Evolutionary conservation across 2,888 invertebrate species (phyloP), one percentile per base, ranked within the genome.

Genomic region (Crematogaster levior): DNA sequence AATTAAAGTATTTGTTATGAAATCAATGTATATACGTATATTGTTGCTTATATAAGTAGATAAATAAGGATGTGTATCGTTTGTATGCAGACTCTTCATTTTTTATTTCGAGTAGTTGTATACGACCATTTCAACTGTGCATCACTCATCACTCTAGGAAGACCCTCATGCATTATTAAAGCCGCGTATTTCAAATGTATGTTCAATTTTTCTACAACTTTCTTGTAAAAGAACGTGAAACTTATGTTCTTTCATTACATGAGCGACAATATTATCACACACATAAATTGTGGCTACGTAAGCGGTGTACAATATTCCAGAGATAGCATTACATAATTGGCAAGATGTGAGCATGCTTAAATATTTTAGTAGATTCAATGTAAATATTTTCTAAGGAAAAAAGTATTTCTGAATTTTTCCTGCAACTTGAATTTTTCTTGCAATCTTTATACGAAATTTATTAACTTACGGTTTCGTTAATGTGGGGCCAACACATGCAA

Each of bases 281-380:
- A 30, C 3, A 56, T 34, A 18, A 68, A 10, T 24, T 53, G 24
- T 37, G 30, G 43, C 53, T 34, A 70, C 77, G 70, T 79, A 79
- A 79, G 34, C 18, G 56, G 3, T 12, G 60, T 74, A 5, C 24
- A 56, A 77, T 43, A 79, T 79, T 79, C 70, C 4, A 18, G 77
- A 30, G 43, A 70, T 34, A 34, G 24, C n/a, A 46, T 70, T 79
- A 46, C 24, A 18, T 70, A 70, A 79, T 70, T 79, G 34, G 43
- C 9, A 56, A 34, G n/a, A 56, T 58, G 18, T 77, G 30, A 56
- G 34, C 7, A 24, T 24, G 12, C 30, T n/a, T 56, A 34, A 2
- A 21, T 27, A 27, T 37, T 75, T 75, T 12, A 4, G n/a, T 27
- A 18, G 27, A 27, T 51, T 65, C 12, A 3, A 18, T 9, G 24